These are phyloP conservation scores for Congeria kusceri DNA, from an alignment of 2,888 invertebrate genomes.

Conservation along the genomic window DNA sequence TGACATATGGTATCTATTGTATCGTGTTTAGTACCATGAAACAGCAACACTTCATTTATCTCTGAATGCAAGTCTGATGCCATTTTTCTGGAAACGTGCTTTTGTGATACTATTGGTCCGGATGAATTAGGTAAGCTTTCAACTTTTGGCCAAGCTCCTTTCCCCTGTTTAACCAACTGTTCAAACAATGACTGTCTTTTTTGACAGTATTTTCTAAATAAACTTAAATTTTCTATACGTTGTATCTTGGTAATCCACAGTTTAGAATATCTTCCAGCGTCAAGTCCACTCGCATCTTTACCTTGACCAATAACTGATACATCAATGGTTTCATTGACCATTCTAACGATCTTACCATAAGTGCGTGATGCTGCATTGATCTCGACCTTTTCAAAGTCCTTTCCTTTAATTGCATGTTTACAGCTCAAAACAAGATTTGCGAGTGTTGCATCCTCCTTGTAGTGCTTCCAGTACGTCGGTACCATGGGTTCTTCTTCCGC, in stretches of 20 bases:
- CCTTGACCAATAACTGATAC: conserved; percentile 64
- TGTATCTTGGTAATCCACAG: conserved; percentile 64
- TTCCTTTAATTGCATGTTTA: conserved; percentile 3
- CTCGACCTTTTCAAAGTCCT: conserved; percentile 29
- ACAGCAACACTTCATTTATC: conserved; percentile 70
- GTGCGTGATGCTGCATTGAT: conserved; percentile 23
- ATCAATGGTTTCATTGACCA: conserved; percentile 67
- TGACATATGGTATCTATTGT: conserved; percentile 56
- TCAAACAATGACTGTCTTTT: conserved; percentile 52
- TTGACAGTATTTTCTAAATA: conserved; percentile 60
- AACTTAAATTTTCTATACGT: conserved; percentile 67
- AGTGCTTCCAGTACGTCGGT: conserved; percentile 53
- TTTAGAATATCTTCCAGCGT: conserved; percentile 20
- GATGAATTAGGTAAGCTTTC: conserved; percentile 14
- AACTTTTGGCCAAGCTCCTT: conserved; percentile 12
- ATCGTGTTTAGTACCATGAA: conserved; percentile 72
- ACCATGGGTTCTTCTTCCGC: conserved; percentile 40
- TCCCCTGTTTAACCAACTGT: conserved; percentile 24
- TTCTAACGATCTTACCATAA: conserved; percentile 50
- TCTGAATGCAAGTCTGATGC: conserved; percentile 26
- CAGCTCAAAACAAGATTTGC: conserved; percentile 2
- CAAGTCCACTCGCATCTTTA: conserved; percentile 66
- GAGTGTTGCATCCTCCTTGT: conserved; percentile 21
- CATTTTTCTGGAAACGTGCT: neutral
- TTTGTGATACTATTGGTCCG: conserved; percentile 15